These are phyloP conservation scores for Drosophila longiperda DNA, from an alignment of 2,888 invertebrate species.

Conservation along the genomic window DNA sequence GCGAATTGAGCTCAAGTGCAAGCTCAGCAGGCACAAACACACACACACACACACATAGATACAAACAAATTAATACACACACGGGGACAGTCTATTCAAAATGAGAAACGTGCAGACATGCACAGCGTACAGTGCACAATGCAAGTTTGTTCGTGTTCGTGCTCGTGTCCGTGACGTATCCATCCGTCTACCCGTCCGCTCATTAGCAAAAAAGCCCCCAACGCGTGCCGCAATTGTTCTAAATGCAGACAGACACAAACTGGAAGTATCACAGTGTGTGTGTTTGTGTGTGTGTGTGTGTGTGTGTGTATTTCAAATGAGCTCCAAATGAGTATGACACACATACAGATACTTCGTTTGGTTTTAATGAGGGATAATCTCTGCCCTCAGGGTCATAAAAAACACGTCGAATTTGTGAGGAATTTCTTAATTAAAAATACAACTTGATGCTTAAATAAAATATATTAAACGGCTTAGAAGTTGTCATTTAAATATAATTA, in stretches of 20 bases:
- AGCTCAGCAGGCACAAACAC: constrained; percentile 29
- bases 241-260: constrained; percentile 57
- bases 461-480: background rate
- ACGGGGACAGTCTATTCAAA: constrained; percentile 47
- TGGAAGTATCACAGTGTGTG: constrained; percentile 1
- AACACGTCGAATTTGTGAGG: background rate
- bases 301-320: constrained; percentile 31
- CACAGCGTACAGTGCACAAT: constrained; percentile 37
- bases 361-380: constrained; percentile 1
- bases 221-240: constrained; percentile 60
- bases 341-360: constrained; percentile 31
- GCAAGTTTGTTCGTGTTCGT: constrained; percentile 40
- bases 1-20: constrained; percentile 62
- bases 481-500: background rate
- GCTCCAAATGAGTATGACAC: constrained; percentile 11
- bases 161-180: constrained; percentile 54
- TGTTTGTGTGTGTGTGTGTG: too few relatives aligned
- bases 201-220: constrained; percentile 68
- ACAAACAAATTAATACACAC: constrained; percentile 11
- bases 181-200: constrained; percentile 61
- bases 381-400: background rate
- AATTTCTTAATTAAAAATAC: constrained; percentile 6
- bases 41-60: constrained; percentile 17
- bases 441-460: background rate
- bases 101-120: constrained; percentile 63